Evolutionary conservation across 2,113 vertebrate genomes (phyloP).

Genomic region (Hemiscyllium ocellatum): DNA sequence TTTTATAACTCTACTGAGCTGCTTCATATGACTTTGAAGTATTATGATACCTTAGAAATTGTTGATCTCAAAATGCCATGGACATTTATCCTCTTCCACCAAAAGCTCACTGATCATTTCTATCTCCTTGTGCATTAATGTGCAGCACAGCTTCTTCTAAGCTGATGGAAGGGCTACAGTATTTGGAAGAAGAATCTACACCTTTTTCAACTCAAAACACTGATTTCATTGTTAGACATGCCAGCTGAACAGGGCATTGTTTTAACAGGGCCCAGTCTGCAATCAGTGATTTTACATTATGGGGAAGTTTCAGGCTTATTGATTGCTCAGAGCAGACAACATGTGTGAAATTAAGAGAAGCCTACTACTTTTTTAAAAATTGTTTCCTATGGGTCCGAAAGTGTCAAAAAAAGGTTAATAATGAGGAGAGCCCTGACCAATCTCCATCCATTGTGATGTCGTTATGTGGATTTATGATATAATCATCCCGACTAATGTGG

Average conservation of each 20-base stretch:
- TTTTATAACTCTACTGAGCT: background rate
- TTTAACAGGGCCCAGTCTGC: background rate
- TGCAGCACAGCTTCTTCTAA: background rate
- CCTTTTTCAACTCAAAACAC: background rate
- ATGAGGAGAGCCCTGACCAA: too few species aligned
- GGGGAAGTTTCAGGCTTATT: background rate
- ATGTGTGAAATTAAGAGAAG: background rate
- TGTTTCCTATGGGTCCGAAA: background rate
- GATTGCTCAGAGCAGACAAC: background rate
- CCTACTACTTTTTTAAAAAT: background rate
- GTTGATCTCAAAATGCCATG: background rate
- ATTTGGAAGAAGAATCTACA: background rate
- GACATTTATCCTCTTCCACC: background rate
- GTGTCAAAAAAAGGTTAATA: too few species aligned
- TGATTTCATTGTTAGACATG: background rate
- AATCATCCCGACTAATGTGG: too few species aligned
- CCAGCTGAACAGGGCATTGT: background rate
- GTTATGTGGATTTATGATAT: too few species aligned
- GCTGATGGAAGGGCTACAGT: background rate
- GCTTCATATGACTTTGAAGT: background rate
- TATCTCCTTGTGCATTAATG: background rate
- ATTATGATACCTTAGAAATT: background rate
- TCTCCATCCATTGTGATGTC: too few species aligned
- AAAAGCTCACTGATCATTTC: background rate
- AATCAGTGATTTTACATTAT: background rate